Conservation (phyloP, 2,797 vertebrate genomes). For the Garrulus glandarius region DNA sequence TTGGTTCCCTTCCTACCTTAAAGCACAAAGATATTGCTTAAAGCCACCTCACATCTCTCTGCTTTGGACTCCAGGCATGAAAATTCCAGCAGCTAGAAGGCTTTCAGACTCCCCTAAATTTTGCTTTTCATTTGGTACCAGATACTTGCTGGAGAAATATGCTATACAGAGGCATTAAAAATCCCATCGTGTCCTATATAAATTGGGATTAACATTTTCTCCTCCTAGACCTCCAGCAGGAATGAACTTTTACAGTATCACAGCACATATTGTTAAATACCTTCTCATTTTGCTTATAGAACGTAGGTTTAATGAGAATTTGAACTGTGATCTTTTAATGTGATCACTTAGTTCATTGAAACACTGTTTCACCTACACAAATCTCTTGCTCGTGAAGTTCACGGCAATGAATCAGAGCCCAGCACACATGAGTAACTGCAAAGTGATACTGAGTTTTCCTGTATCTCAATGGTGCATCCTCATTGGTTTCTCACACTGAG, state of each 20-base stretch:
- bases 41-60: neutral
- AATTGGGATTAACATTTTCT: neutral
- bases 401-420: constrained; percentile 25
- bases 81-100: neutral
- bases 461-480: neutral
- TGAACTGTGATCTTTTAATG: constrained; percentile 55
- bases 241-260: neutral
- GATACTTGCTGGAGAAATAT: neutral
- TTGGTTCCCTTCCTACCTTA: neutral
- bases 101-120: neutral
- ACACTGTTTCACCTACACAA: constrained; percentile 31
- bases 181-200: neutral
- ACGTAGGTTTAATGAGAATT: neutral
- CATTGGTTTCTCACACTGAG: neutral
- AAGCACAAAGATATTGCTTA: neutral
- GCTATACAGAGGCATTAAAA: neutral
- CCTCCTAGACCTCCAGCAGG: neutral
- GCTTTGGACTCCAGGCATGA: neutral
- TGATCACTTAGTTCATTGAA: constrained; percentile 56
- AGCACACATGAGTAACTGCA: constrained; percentile 44
- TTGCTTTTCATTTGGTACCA: neutral
- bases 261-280: constrained; percentile 1
- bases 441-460: neutral
- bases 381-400: constrained; percentile 43
- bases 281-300: constrained; percentile 9